Evolutionary conservation across 2,888 invertebrate species (phyloP), one percentile per base, ranked within the genome.

Genomic region (Lomographa bimaculata): DNA sequence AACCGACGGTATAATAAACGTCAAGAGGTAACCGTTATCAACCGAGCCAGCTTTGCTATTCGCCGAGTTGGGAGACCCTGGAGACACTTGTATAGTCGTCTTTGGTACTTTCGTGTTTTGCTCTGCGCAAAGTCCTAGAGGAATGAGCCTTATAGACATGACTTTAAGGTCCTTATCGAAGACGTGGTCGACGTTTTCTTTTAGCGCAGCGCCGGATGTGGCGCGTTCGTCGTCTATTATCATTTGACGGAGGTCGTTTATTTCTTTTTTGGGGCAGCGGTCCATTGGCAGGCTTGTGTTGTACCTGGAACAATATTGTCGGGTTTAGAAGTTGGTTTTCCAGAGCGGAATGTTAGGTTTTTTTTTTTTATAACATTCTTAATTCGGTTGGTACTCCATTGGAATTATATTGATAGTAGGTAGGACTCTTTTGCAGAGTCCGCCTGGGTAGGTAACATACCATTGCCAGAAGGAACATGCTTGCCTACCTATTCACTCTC

Each of bases 1-100:
- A 6, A 96, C 92, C 0, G 96, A 95, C 0, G 98, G 98, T 40
- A 98, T 92, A 20, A 98, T 93, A 53, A 96, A 97, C 5, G 97
- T 97, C 30, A 94, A 90, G 54, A 95, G 74, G 58, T 94, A 94
- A 7, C 53, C 64, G 21, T 67, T 71, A 19, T 74, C 74, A 0
- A 65, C 68, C 21, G 64, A 71, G 5, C 74, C 73, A 0, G 81
- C 66, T 39, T 79, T 82, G 10, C 56, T 67, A 18, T 78, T 78
- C 21, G 76, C 76, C 2, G 64, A 46, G 34, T 76, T 80, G 0
- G 74, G 53, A 0, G 64, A 34, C 0, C 73, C 75, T 0, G 72
- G 28, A 7, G 73, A 63, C 0, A 70, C 69, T 21, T 67, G 77
- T 1, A 61, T 57, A 0, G 63, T 54, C 0, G 64, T 64, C 50